Percentiles rank a stretch among this genome's conserved stretches.
Evolutionary conservation across 1,140 invertebrate species (phyloP).

Genomic region (Ceratina australensis): DNA sequence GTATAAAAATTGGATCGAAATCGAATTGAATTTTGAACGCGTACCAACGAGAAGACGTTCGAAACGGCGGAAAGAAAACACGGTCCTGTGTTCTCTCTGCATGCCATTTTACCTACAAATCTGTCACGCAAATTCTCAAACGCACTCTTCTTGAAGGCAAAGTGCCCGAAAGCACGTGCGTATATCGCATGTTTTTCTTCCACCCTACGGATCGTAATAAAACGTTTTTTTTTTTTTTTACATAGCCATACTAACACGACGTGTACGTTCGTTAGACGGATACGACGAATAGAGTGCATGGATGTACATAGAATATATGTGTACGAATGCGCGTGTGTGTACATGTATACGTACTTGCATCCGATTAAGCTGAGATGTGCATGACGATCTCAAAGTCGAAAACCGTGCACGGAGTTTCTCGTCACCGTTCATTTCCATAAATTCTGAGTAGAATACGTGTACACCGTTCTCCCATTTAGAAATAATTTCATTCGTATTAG

Average conservation of each 20-base stretch:
- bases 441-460: too few relatives aligned
- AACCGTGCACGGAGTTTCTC: constrained; percentile 19
- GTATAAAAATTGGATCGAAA: too few relatives aligned
- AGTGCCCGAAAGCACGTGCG: constrained; percentile 3
- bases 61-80: constrained; percentile 39
- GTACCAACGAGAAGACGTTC: background rate
- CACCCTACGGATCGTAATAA: constrained; percentile 23
- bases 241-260: constrained; percentile 12
- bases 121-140: constrained; percentile 31
- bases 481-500: too few relatives aligned
- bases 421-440: too few relatives aligned
- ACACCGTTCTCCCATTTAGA: too few relatives aligned
- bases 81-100: constrained; percentile 53
- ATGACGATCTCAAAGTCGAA: constrained; percentile 4
- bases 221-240: background rate
- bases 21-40: background rate
- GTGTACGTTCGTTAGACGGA: background rate
- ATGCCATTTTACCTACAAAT: constrained; percentile 36
- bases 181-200: constrained; percentile 48
- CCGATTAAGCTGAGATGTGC: constrained; percentile 1
- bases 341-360: constrained; percentile 8
- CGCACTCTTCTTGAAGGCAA: background rate
- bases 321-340: background rate
- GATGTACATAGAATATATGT: background rate
- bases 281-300: background rate